A percentile compares a stretch with the other conserved stretches of the same genome.
phyloP scores from a whole-genome alignment of 2,797 vertebrate species.

The Liasis olivaceus region DNA sequence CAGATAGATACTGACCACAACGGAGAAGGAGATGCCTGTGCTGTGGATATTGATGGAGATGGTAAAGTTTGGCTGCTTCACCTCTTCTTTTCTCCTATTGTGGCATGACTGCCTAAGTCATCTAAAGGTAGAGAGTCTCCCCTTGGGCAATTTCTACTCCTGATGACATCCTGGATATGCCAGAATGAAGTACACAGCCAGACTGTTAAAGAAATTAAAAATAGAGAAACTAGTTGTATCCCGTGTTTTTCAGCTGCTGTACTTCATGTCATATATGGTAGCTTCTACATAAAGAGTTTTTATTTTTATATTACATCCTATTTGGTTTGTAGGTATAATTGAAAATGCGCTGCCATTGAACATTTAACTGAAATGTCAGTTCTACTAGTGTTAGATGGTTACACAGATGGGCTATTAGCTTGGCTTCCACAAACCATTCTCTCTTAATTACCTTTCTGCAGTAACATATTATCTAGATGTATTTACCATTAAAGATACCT shows the following conservation, averaged over 20 bases:
- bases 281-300: background rate
- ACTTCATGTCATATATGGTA: background rate
- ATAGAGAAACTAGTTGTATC: background rate
- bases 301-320: background rate
- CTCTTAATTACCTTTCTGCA: background rate
- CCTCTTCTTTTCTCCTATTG: background rate
- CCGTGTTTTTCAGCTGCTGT: background rate
- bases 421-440: background rate
- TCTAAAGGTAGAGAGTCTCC: background rate
- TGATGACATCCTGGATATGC: background rate
- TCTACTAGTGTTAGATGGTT: background rate
- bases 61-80: slow-evolving; percentile 75
- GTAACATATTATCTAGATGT: background rate
- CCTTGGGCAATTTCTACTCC: background rate
- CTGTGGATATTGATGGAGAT: slow-evolving; percentile 97
- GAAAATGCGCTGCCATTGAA: background rate
- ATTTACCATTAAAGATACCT: background rate
- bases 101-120: background rate
- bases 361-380: background rate
- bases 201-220: background rate
- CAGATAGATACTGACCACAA: slow-evolving; percentile 96
- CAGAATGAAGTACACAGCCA: background rate
- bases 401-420: background rate
- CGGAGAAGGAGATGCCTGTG: slow-evolving; percentile 96
- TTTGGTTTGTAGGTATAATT: background rate